Base-by-base conservation (phyloP, 1,140 invertebrate genomes). In the Caenorhabditis latens region DNA sequence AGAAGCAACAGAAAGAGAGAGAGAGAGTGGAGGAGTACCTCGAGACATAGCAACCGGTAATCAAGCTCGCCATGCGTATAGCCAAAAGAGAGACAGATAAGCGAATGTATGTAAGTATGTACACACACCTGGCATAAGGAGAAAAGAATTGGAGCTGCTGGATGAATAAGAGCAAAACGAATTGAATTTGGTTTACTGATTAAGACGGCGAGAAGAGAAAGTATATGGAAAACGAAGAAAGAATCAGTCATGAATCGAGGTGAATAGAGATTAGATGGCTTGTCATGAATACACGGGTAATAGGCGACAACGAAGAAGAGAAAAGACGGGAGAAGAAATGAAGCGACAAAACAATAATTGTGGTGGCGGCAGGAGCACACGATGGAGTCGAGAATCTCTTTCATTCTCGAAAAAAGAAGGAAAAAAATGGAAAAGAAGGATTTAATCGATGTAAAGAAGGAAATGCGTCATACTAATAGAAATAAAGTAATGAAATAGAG, bases 11-110 rank as follows among this genome's bases (percentile, higher is more conserved):
- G 24, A 40, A 19, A 11, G 63, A 67, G 13, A 46, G 46, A 71
- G 46, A n/a, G 42, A 43, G 65, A 71, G 42, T n/a, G 42, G 16
- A 71, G 46, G 65, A 46, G 65, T 46, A 71, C 16, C 65, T 43
- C 65, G 71, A 79, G 71, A 79, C 71, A 79, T 79, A 50, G 46
- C 71, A 79, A 79, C 71, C 71, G 71, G 71, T 79, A 79, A 79
- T 79, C 71, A 79, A 53, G 71, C 71, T 79, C 71, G 43, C 43
- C 71, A 79, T 79, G 71, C 71, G 71, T 50, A 53, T 79, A 79
- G 71, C 46, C 61, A 63, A 63, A 63, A 63, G 46, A 53, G 46
- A 24, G 71, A 79, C 71, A 79, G 71, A 79, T 79, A 79, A 79
- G 71, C 19, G 71, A 79, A 79, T 79, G 71, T 79, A 79, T 79